phyloP scores from a whole-genome alignment of 2,797 vertebrate genomes.

The Coluber constrictor region DNA sequence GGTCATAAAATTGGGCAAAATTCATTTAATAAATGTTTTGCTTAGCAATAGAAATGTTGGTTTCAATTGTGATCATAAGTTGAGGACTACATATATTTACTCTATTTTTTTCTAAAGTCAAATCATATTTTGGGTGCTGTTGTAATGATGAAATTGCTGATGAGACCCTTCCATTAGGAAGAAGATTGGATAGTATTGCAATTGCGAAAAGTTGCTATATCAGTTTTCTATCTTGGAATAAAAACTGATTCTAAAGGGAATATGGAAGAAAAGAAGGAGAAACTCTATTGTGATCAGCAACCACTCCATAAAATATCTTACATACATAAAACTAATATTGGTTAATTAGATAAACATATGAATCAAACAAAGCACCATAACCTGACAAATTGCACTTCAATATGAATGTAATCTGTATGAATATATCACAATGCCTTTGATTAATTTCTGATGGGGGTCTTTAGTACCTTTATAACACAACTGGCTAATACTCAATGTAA shows the following conservation, averaged over 20 bases:
- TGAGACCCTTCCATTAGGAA: background rate
- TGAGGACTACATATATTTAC: background rate
- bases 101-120: background rate
- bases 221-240: background rate
- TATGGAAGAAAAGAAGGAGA: background rate
- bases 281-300: background rate
- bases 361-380: too few species aligned
- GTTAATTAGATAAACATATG: too few species aligned
- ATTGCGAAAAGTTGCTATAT: background rate
- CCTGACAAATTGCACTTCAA: too few species aligned
- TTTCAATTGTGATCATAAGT: too few species aligned
- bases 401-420: too few species aligned
- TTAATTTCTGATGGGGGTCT: background rate
- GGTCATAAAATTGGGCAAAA: background rate
- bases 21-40: background rate
- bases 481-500: background rate
- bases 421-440: too few species aligned
- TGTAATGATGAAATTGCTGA: background rate
- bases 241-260: background rate
- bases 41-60: background rate
- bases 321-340: too few species aligned
- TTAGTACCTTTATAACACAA: background rate
- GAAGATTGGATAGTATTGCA: background rate
- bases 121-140: background rate
- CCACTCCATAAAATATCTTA: too few species aligned